These are phyloP conservation scores for Chymomyza caudatula DNA, from an alignment of 2,888 invertebrate genomes.

Conservation along the genomic window DNA sequence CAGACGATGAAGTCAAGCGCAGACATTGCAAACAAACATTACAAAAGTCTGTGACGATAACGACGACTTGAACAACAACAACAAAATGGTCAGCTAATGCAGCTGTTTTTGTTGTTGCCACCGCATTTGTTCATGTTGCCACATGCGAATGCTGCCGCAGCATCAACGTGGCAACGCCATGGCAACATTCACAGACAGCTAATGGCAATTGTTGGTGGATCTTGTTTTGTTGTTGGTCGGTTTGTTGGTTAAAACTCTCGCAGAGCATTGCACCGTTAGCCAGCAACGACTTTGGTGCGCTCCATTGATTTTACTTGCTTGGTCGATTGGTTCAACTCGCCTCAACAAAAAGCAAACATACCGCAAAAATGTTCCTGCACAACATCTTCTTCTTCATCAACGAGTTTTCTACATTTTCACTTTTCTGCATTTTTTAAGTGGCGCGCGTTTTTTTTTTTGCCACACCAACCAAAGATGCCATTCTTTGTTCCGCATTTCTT, in stretches of 20 bases:
- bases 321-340: conserved; percentile 13
- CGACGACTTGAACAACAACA: conserved; percentile 26
- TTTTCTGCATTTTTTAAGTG: conserved; percentile 47
- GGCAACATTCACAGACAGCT: conserved; percentile 43
- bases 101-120: conserved; percentile 17
- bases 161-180: neutral
- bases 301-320: conserved; percentile 31
- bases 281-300: conserved; percentile 45
- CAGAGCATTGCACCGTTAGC: conserved; percentile 35
- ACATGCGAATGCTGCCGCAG: conserved; percentile 21
- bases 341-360: neutral
- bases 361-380: conserved; percentile 6
- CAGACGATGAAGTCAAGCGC: conserved; percentile 21
- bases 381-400: neutral
- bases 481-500: conserved; percentile 42
- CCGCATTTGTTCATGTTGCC: conserved; percentile 32
- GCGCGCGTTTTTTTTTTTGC: conserved; percentile 16
- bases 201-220: conserved; percentile 60
- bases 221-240: conserved; percentile 46
- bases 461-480: neutral
- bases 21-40: conserved; percentile 27
- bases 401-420: conserved; percentile 50
- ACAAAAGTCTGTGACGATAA: conserved; percentile 36
- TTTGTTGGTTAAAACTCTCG: neutral
- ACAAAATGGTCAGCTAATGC: conserved; percentile 17